Percentiles rank a stretch among this genome's conserved stretches.
phyloP scores from a whole-genome alignment of 2,888 invertebrate genomes.

The Unio pictorum region DNA sequence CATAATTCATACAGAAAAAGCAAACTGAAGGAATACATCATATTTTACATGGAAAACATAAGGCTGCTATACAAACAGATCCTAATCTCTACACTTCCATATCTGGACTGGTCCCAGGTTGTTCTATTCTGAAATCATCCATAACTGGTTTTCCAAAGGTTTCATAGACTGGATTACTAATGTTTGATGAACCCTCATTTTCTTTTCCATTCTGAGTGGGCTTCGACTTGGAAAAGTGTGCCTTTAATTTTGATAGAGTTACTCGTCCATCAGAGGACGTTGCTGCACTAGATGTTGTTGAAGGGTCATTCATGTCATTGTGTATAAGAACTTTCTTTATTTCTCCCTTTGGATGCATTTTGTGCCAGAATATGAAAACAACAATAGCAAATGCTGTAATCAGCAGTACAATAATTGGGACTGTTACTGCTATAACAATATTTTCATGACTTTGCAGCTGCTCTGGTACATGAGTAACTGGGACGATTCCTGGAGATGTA shows the following conservation, averaged over 20 bases:
- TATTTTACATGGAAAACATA: too few relatives aligned
- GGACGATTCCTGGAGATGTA: too few relatives aligned
- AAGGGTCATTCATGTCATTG: conserved; percentile 47
- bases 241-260: conserved; percentile 46
- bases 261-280: conserved; percentile 33
- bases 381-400: conserved; percentile 33
- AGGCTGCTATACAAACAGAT: too few relatives aligned
- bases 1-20: too few relatives aligned
- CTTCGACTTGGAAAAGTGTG: conserved; percentile 46
- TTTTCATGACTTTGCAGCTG: conserved; percentile 15
- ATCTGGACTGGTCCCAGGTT: too few relatives aligned
- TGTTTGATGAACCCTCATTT: too few relatives aligned
- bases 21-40: too few relatives aligned
- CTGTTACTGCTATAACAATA: conserved; percentile 40
- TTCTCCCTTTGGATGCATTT: conserved; percentile 26
- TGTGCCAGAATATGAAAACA: conserved; percentile 35
- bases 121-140: too few relatives aligned
- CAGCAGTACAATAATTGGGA: conserved; percentile 44
- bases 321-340: conserved; percentile 47
- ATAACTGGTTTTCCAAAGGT: too few relatives aligned
- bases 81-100: too few relatives aligned
- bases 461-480: too few relatives aligned
- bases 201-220: conserved; percentile 20
- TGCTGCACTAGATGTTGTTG: conserved; percentile 12
- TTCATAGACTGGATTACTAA: too few relatives aligned